Conservation (phyloP, 2,113 vertebrate species). For the Nyctereutes procyonoides region DNA sequence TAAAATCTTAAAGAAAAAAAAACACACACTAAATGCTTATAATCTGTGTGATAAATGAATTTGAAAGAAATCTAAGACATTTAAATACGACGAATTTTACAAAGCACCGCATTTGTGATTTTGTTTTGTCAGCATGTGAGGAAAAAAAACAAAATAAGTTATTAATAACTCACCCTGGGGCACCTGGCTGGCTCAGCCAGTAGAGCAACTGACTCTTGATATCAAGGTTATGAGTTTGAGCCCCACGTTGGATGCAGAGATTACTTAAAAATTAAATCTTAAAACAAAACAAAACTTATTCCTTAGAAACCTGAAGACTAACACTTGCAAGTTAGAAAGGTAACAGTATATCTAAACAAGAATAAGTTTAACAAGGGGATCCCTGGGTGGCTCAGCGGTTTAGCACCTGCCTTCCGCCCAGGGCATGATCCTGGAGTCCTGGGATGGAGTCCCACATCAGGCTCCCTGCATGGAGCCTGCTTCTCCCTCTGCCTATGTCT, state of each 20-base stretch:
- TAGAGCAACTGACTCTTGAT: neutral
- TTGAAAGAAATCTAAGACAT: slow-evolving; percentile 10
- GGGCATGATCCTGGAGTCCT: too few species aligned
- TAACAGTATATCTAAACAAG: neutral
- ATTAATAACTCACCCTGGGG: neutral
- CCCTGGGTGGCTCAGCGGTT: too few species aligned
- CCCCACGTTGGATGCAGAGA: neutral
- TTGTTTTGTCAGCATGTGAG: neutral
- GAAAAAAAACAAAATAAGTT: neutral
- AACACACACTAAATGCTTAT: neutral
- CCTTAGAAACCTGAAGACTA: neutral
- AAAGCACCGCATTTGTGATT: neutral
- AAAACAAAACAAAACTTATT: neutral
- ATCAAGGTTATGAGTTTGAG: neutral
- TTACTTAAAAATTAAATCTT: neutral
- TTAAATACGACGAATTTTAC: slow-evolving; percentile 41
- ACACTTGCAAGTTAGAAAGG: neutral
- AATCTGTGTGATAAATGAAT: neutral
- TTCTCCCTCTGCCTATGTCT: too few species aligned
- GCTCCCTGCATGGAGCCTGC: too few species aligned
- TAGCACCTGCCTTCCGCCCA: too few species aligned
- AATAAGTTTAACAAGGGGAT: neutral
- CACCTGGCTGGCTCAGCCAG: neutral
- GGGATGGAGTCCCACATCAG: too few species aligned
- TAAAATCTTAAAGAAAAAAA: too few species aligned